Evolutionary conservation across 2,797 vertebrate genomes (phyloP).

Genomic region (Smutsia gigantea): DNA sequence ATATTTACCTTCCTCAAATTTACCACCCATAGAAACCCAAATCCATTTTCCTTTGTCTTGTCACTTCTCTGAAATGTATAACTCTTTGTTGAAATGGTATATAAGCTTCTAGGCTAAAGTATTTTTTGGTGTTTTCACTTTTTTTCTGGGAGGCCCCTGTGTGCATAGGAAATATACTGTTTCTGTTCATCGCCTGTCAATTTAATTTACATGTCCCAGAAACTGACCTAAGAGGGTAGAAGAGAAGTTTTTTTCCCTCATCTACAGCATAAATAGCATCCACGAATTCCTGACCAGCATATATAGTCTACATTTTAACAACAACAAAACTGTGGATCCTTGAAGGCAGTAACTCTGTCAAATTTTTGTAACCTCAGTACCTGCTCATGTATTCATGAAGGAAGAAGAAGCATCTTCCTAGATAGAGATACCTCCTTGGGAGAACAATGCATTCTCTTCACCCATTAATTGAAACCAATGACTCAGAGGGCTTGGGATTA

Average conservation of each 20-base stretch:
- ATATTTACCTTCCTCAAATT: not conserved
- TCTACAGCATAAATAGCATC: not conserved
- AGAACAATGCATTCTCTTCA: not conserved
- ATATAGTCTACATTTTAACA: not conserved
- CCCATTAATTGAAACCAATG: not conserved
- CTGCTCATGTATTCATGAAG: not conserved
- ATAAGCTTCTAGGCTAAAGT: not conserved
- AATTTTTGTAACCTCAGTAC: not conserved
- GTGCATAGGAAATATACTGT: not conserved
- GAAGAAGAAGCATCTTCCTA: not conserved
- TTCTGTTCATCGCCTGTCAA: not conserved
- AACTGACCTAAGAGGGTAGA: not conserved
- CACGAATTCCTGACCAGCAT: not conserved
- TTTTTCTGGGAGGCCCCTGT: not conserved
- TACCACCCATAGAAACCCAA: not conserved
- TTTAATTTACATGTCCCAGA: not conserved
- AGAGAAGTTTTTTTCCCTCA: not conserved
- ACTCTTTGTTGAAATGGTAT: slow-evolving; percentile 20
- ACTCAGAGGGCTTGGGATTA: not conserved
- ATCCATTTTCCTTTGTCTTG: not conserved
- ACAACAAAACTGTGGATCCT: not conserved
- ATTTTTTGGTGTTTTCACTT: not conserved
- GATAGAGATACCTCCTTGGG: not conserved
- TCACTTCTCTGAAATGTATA: not conserved
- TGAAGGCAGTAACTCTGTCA: not conserved